Percentiles rank a stretch among this genome's conserved stretches.
Evolutionary conservation across 2,888 invertebrate species (phyloP).

Genomic region (Dusona sp.): DNA sequence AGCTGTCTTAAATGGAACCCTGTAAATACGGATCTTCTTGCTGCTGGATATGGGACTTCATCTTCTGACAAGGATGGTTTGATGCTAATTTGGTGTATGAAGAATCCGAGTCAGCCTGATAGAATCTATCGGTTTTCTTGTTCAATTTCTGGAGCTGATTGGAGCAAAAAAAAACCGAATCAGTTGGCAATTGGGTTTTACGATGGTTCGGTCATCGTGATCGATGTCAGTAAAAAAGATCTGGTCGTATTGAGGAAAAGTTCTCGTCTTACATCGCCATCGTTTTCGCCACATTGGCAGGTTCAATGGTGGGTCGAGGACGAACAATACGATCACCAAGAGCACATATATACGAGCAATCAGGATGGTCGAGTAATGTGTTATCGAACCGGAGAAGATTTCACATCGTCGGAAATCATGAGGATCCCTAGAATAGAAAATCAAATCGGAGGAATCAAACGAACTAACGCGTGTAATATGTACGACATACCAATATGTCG

Average conservation of each 20-base stretch:
- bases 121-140: conserved; percentile 88
- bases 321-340: conserved; percentile 74
- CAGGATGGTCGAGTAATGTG: conserved; percentile 79
- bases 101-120: conserved; percentile 93
- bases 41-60: conserved; percentile 89
- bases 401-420: conserved; percentile 88
- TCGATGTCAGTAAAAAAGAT: conserved; percentile 88
- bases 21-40: conserved; percentile 89
- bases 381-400: conserved; percentile 82
- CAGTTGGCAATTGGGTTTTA: conserved; percentile 91
- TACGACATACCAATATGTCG: conserved; percentile 85
- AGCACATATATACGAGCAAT: conserved; percentile 79
- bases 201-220: conserved; percentile 90
- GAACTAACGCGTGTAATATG: conserved; percentile 80
- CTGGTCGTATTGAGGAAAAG: conserved; percentile 86
- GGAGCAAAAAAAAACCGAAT: conserved; percentile 89
- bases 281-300: conserved; percentile 89
- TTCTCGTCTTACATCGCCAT: conserved; percentile 86
- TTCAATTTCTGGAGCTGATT: conserved; percentile 89
- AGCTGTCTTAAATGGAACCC: conserved; percentile 89
- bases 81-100: conserved; percentile 90
- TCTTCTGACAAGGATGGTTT: conserved; percentile 86
- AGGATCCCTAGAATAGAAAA: conserved; percentile 89
- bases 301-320: conserved; percentile 87
- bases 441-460: conserved; percentile 86